Base-by-base conservation (phyloP, 2,888 invertebrate species). In the Branchipolynoe longqiensis region DNA sequence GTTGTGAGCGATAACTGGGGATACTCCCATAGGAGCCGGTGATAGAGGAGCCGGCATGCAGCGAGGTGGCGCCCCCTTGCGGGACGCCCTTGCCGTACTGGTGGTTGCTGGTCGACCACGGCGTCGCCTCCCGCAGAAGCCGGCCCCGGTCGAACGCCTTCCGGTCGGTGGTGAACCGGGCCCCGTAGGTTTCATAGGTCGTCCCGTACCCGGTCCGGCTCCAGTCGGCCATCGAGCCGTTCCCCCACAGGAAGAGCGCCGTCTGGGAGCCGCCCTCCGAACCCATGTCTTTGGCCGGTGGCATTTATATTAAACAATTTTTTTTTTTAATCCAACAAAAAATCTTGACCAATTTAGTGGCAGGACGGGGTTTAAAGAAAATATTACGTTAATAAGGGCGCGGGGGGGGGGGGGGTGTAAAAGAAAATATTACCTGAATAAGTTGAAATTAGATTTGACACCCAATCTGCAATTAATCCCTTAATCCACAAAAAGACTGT, bases 191-290 rank as follows among this genome's bases (percentile, higher is more conserved):
- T 28, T 22, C 48, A 18, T 78, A 48, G 3, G 78, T 48, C 48
- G 78, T 78, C 31, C n/a, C 14, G 48, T 78, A 78, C 1, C 78
- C 78, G 18, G 22, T 14, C 28, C 33, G 25, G 18, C 31, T 12
- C 78, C 78, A 78, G 54, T 78, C 48, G 25, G 2, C 78, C 78
- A 78, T 78, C 2, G 6, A 31, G 25, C 48, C 48, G 78, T 1
- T 31, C 14, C 78, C 78, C 78, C 78, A 78, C 48, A 48, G 78
- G 48, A 78, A 78, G 48, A 78, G 54, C 8, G 41, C 48, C n/a
- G 41, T 78, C 38, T 69, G 69, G 4, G 69, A 38, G 48, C 48
- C 78, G 48, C 78, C 78, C 18, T 41, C 48, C 6, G 78, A 31
- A 2, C 48, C 78, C 54, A 48, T 78, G 78, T 41, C 78, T 18